Conservation (phyloP, 2,888 invertebrate species). For the Psylliodes chrysocephalus region DNA sequence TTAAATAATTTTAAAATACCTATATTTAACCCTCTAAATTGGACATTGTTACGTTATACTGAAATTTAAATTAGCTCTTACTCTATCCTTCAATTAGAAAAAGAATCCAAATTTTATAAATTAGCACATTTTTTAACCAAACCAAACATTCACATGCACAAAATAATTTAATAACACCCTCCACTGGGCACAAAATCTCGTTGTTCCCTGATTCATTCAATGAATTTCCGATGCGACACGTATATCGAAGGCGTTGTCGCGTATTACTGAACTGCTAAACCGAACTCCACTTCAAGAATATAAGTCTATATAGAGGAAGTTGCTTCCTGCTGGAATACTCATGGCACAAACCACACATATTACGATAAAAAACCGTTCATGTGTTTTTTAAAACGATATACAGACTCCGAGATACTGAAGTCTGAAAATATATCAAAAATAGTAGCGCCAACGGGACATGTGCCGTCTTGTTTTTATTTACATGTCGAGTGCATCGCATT, state of each 20-base stretch:
- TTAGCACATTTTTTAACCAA: too few species aligned
- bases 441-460: slow-evolving; percentile 34
- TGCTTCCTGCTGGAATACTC: slow-evolving; percentile 51
- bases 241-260: slow-evolving; percentile 6
- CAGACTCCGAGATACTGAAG: slow-evolving; percentile 24
- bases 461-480: not conserved
- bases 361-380: slow-evolving; percentile 41
- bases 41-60: too few species aligned
- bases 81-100: too few species aligned
- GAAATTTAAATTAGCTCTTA: too few species aligned
- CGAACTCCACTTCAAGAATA: slow-evolving; percentile 17
- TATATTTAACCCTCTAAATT: too few species aligned
- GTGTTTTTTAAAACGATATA: slow-evolving; percentile 34
- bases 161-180: not conserved
- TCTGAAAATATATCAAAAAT: slow-evolving; percentile 40
- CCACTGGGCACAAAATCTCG: not conserved
- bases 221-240: not conserved
- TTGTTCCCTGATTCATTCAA: not conserved
- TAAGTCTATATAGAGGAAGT: slow-evolving; percentile 47
- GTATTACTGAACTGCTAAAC: slow-evolving; percentile 29
- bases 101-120: too few species aligned
- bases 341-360: slow-evolving; percentile 23
- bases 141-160: not conserved
- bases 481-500: too few species aligned
- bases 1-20: too few species aligned